Base-by-base conservation (phyloP, 2,888 invertebrate species). In the Gari tellinella region DNA sequence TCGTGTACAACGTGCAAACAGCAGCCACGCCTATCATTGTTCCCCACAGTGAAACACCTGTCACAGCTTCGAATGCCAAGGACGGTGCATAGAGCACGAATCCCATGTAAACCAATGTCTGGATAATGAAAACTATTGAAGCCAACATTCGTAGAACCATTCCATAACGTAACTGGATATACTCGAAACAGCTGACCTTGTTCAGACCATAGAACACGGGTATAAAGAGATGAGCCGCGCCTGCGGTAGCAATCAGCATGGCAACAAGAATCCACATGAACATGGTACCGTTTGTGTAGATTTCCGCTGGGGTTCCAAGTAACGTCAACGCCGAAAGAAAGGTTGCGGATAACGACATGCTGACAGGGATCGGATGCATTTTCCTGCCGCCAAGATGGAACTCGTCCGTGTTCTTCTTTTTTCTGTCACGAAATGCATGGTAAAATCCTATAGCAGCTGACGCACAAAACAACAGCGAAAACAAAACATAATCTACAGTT, bases 1-100 rank as follows among this genome's bases (percentile, higher is more conserved):
- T 68, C 7, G 72, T 67, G 45, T 97, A 97, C 93, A 97, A 97
- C 82, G 96, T 97, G 92, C 96, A 96, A 15, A 96, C 96, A 38
- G 95, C 92, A 91, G 96, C 96, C 1, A 96, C 95, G 26, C 95
- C 93, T 0, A 95, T 95, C 21, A 96, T 95, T 38, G 96, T 94
- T 80, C 95, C 91, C 92, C 96, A 96, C 31, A 96, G 93, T 85
- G 95, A 95, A 69, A 96, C 94, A 41, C 96, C 96, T 57, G 96
- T 96, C 49, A 96, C 96, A 96, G 93, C 80, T 95, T 94, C 86
- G 48, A 76, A 61, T 15, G 69, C 72, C 31, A 75, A 38, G 2
- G 67, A 74, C 15, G 74, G 74, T 7, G 68, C 73, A 25, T 79
- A 74, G n/a, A 79, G 58, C 1, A 69, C 75, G 51, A 77, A 69